Conservation (phyloP, 35 echinoderm and acorn worm genomes). For the Hemicentrotus pulcherrimus region DNA sequence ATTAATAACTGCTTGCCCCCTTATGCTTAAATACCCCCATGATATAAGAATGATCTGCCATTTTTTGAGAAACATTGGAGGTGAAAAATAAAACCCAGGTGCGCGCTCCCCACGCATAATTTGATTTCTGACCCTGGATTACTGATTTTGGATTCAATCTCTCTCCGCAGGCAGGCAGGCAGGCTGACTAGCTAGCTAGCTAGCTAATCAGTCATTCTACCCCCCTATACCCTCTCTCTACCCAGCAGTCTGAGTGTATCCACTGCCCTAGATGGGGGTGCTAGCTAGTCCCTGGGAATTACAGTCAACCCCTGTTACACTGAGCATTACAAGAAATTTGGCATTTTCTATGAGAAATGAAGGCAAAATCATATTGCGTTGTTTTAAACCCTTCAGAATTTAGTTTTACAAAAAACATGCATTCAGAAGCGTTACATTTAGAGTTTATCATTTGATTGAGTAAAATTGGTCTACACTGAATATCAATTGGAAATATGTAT, state of each 20-base stretch:
- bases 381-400: neutral
- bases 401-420: too few species aligned
- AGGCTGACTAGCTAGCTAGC: neutral
- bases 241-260: neutral
- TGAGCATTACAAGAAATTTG: neutral
- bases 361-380: neutral
- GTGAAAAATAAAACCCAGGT: neutral
- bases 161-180: neutral
- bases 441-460: too few species aligned
- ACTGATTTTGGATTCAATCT: neutral
- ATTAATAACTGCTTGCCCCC: too few species aligned
- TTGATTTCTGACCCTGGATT: neutral
- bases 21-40: neutral
- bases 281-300: neutral
- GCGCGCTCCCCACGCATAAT: neutral
- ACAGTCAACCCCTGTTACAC: neutral
- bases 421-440: too few species aligned
- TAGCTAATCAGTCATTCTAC: neutral
- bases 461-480: too few species aligned
- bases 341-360: too few species aligned
- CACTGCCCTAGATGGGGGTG: neutral
- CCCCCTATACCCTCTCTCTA: neutral
- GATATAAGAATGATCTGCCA: neutral
- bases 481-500: too few species aligned
- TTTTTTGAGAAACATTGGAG: neutral